Evolutionary conservation across 2,888 invertebrate genomes (phyloP).

Genomic region (Enchytraeus crypticus): DNA sequence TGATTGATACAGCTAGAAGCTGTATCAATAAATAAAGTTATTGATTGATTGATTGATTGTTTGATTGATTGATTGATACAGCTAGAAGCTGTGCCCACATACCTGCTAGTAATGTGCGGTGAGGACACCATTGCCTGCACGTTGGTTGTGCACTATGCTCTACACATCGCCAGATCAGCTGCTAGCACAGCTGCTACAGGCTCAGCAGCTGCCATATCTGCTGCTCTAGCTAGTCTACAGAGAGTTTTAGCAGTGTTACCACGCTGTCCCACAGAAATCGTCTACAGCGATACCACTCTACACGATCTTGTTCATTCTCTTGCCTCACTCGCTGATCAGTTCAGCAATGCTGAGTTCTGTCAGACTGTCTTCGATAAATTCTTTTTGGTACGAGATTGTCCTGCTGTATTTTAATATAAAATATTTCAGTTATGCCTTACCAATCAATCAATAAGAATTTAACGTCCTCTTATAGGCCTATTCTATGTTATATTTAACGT

Average conservation of each 20-base stretch:
- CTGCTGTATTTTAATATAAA: no score
- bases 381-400: constrained; percentile 61
- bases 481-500: no score
- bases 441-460: no score
- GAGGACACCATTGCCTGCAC: constrained; percentile 16
- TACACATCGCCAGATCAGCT: constrained; percentile 57
- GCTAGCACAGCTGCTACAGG: no score
- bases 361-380: constrained; percentile 91
- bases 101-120: constrained; percentile 6
- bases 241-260: constrained; percentile 79
- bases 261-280: constrained; percentile 74
- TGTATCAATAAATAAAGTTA: constrained; percentile 1
- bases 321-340: constrained; percentile 82
- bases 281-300: constrained; percentile 88
- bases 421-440: no score
- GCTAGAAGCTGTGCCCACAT: constrained; percentile 18
- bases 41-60: background rate
- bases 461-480: no score
- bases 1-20: no score
- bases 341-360: constrained; percentile 85
- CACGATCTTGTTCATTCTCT: constrained; percentile 78
- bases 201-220: no score
- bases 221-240: constrained; percentile 68
- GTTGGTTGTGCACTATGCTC: constrained; percentile 18
- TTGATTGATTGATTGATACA: background rate